phyloP scores from a whole-genome alignment of 1,140 invertebrate species.

The Tigriopus japonicus region DNA sequence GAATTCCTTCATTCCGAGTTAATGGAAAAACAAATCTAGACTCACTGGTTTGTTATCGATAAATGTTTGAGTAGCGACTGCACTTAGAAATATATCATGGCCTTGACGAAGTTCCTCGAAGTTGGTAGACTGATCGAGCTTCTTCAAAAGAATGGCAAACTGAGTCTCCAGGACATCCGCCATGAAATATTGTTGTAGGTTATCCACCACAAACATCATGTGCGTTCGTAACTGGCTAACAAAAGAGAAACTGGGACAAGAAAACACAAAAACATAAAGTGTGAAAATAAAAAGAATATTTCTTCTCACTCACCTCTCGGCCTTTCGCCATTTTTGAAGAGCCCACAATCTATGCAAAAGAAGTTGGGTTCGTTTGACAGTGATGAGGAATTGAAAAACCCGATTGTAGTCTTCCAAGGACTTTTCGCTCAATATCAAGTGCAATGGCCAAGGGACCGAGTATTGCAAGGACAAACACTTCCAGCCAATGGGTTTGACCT shows the following conservation, averaged over 20 bases:
- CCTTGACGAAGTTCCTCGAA: not conserved
- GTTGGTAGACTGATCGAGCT: not conserved
- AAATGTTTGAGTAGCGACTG: not conserved
- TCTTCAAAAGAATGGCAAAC: not conserved
- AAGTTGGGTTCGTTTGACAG: constrained; percentile 1
- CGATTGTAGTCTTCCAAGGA: not conserved
- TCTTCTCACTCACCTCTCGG: not conserved
- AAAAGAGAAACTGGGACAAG: not conserved
- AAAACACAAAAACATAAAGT: too few species aligned
- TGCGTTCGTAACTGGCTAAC: not conserved
- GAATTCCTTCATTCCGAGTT: too few species aligned
- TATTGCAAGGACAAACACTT: constrained; percentile 1
- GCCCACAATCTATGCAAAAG: not conserved
- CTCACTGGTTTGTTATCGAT: not conserved
- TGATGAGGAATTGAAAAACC: constrained; percentile 2
- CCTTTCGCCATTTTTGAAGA: not conserved
- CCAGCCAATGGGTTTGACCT: not conserved
- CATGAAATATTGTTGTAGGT: constrained; percentile 8
- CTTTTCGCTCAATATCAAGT: constrained; percentile 1
- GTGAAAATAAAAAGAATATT: too few species aligned
- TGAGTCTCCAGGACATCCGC: constrained; percentile 9
- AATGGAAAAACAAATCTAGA: not conserved
- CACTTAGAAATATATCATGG: not conserved
- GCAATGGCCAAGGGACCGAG: constrained; percentile 9
- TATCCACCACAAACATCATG: constrained; percentile 10